These are phyloP conservation scores for Druon quercuslanigerum DNA, from an alignment of 1,140 invertebrate species.

Conservation along the genomic window DNA sequence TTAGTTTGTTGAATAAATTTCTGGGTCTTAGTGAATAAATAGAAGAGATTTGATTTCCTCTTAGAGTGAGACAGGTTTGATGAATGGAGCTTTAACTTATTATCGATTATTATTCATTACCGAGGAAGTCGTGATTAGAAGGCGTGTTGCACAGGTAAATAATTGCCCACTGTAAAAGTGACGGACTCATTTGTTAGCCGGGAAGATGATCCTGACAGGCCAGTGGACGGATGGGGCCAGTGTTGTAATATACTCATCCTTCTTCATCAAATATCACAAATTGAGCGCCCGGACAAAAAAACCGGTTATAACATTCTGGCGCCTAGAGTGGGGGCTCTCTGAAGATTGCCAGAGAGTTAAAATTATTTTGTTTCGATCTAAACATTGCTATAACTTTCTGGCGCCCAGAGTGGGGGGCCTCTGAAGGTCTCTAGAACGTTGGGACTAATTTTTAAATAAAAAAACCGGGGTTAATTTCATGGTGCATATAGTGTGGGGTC, in stretches of 20 bases:
- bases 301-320: no score
- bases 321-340: no score
- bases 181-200: constrained; percentile 48
- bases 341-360: no score
- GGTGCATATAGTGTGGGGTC: no score
- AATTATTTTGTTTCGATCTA: no score
- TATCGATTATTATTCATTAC: constrained; percentile 43
- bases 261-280: constrained; percentile 40
- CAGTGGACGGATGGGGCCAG: constrained; percentile 31
- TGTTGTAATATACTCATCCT: constrained; percentile 42
- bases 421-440: no score
- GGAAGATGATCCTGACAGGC: constrained; percentile 15
- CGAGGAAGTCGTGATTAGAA: constrained; percentile 25
- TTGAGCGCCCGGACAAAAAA: no score
- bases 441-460: no score
- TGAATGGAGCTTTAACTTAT: constrained; percentile 40
- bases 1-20: neutral
- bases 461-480: no score
- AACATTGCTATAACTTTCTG: no score
- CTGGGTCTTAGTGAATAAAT: neutral
- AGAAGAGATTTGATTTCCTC: neutral
- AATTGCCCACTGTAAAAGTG: constrained; percentile 45
- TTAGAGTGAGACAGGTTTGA: neutral
- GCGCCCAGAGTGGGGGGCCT: no score
- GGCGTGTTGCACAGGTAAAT: constrained; percentile 52